Percentiles rank a stretch among this genome's conserved stretches.
Evolutionary conservation across 2,113 vertebrate species (phyloP).

Genomic region (Python bivittatus): DNA sequence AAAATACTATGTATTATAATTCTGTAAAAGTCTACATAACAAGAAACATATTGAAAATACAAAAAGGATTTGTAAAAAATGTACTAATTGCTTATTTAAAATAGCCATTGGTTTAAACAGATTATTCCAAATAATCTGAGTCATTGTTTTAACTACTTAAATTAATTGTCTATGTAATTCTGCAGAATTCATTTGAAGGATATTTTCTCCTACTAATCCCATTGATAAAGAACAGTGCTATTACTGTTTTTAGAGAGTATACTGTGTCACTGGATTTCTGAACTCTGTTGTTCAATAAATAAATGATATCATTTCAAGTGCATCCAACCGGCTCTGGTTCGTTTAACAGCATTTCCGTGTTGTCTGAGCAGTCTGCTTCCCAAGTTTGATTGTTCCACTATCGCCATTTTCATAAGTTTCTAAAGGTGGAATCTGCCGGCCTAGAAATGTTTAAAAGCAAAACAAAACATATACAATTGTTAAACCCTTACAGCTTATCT

Average conservation of each 20-base stretch:
- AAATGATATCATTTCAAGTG: conserved; percentile 49
- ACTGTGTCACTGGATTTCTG: not conserved
- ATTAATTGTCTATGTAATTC: conserved; percentile 52
- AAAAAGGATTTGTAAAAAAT: conserved; percentile 33
- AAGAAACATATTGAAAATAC: conserved; percentile 21
- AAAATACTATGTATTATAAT: not conserved
- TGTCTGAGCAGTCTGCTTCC: conserved; percentile 71
- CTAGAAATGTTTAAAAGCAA: conserved; percentile 69
- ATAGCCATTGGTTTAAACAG: conserved; percentile 47
- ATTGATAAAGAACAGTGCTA: conserved; percentile 23
- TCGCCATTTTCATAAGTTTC: conserved; percentile 86
- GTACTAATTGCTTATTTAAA: conserved; percentile 22
- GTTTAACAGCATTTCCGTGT: conserved; percentile 89
- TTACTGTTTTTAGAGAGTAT: conserved; percentile 48
- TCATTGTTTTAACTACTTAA: conserved; percentile 49
- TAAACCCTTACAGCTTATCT: not conserved
- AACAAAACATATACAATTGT: not conserved
- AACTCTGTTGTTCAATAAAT: conserved; percentile 50
- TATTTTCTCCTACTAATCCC: conserved; percentile 43
- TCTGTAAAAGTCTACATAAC: conserved; percentile 18
- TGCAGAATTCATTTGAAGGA: conserved; percentile 55
- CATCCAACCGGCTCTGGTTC: conserved; percentile 12
- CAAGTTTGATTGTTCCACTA: conserved; percentile 87
- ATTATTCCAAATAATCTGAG: not conserved
- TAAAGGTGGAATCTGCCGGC: conserved; percentile 92